A percentile compares a stretch with the other conserved stretches of the same genome.
Evolutionary conservation across 2,113 vertebrate genomes (phyloP).

Genomic region (Jacana jacana): DNA sequence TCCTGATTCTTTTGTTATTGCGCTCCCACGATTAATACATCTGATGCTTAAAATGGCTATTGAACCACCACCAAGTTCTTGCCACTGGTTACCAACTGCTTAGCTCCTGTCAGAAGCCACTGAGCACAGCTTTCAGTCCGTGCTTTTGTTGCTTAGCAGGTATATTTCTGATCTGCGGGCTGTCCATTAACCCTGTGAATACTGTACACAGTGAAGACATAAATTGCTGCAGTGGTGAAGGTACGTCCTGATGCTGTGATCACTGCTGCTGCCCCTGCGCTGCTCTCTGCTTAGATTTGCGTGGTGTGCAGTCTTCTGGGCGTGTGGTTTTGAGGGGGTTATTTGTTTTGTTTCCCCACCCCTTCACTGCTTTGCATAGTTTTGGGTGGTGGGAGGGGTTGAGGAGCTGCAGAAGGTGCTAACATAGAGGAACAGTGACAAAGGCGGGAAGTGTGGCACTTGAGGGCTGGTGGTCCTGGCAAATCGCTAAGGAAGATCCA

Average conservation of each 20-base stretch:
- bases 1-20: not conserved
- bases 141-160: slow-evolving; percentile 71
- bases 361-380: not conserved
- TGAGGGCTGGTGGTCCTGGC: not conserved
- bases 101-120: slow-evolving; percentile 53
- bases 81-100: slow-evolving; percentile 20
- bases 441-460: not conserved
- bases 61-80: slow-evolving; percentile 35
- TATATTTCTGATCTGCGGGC: slow-evolving; percentile 57
- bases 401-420: not conserved
- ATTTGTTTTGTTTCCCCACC: not conserved
- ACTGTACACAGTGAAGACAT: not conserved
- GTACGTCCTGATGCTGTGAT: not conserved
- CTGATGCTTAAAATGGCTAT: slow-evolving; percentile 63
- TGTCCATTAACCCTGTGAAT: slow-evolving; percentile 52
- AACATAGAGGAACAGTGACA: not conserved
- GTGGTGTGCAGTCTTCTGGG: not conserved
- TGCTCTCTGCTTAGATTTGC: accelerated
- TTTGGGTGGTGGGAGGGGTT: not conserved
- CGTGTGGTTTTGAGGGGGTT: not conserved
- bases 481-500: not conserved
- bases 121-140: slow-evolving; percentile 43
- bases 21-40: not conserved
- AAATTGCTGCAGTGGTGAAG: not conserved
- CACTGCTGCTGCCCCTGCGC: not conserved